Base-by-base conservation (phyloP, 2,888 invertebrate genomes). In the Tinea pellionella region DNA sequence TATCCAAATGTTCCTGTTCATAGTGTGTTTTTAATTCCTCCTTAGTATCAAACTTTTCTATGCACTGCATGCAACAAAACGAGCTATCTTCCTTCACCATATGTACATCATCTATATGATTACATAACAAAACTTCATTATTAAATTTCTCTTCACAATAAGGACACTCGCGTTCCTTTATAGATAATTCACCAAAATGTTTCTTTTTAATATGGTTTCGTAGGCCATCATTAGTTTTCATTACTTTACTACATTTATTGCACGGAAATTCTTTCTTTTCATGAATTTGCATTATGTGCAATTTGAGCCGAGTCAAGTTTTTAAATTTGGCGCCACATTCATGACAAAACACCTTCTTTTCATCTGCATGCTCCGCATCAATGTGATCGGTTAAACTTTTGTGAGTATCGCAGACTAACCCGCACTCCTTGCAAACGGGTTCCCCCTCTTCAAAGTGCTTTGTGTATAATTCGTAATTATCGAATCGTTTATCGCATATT, bases 141-240 rank as follows among this genome's bases (percentile, higher is more conserved):
- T 70, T 63, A 62, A 86, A 87, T 0, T 67, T 72, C 42, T 78
- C 77, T 0, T 69, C 60, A 59, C 87, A 87, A 1, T 79, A 71
- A 1, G 80, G 79, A 62, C 87, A 87, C 24, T 74, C 73, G 58
- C 84, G 82, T 32, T 66, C 61, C 1, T 11, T 11, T 4, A 74
- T 64, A 0, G 64, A 29, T 42, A 64, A 64, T 12, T 67, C 66
- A 0, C 61, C 63, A 0, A 77, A 72, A 63, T 87, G 87, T 64
- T 83, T 81, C n/a, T 78, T 69, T 8, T 78, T 61, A 7, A 85
- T 65, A 62, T 87, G 87, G 0, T 81, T 69, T 59, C 79, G 66
- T 55, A 82, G 83, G 69, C 80, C 82, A 62, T 86, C 85, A 61
- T 79, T 85, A 0, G 78, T 75, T 69, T 79, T 82, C 56, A 86